phyloP scores from a whole-genome alignment of 1,140 invertebrate species.

The Polypedilum vanderplanki region DNA sequence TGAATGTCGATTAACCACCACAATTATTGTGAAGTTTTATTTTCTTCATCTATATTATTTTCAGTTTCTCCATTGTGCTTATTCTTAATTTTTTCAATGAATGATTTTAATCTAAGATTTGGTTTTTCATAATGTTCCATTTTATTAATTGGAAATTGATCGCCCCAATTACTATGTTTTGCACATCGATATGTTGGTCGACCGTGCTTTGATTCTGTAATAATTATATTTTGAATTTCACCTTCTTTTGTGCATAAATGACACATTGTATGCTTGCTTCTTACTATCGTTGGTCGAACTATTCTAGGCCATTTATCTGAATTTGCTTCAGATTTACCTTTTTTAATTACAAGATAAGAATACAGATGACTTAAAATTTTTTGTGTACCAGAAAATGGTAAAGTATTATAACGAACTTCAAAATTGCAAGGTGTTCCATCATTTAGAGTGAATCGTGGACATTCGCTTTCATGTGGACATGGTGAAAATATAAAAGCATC shows the following conservation, averaged over 20 bases:
- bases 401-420: conserved; percentile 52
- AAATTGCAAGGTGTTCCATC: conserved; percentile 73
- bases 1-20: not conserved
- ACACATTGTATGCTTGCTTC: conserved; percentile 66
- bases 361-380: conserved; percentile 50
- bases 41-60: not conserved
- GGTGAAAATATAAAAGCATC: conserved; percentile 43
- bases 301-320: conserved; percentile 68
- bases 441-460: conserved; percentile 56
- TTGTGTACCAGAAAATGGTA: conserved; percentile 46
- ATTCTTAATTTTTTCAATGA: not conserved
- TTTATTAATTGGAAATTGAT: conserved; percentile 55
- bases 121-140: not conserved
- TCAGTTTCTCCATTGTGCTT: not conserved
- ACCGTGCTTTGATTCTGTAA: conserved; percentile 66
- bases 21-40: not conserved
- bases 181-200: conserved; percentile 62
- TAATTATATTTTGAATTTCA: conserved; percentile 65
- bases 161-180: conserved; percentile 62
- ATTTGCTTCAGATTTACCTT: conserved; percentile 54
- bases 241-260: conserved; percentile 68
- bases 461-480: conserved; percentile 72
- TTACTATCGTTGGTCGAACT: conserved; percentile 56
- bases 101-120: not conserved
- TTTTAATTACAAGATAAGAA: conserved; percentile 72